These are phyloP conservation scores for Danio kyathit DNA, from an alignment of 2,797 vertebrate genomes.

Conservation along the genomic window DNA sequence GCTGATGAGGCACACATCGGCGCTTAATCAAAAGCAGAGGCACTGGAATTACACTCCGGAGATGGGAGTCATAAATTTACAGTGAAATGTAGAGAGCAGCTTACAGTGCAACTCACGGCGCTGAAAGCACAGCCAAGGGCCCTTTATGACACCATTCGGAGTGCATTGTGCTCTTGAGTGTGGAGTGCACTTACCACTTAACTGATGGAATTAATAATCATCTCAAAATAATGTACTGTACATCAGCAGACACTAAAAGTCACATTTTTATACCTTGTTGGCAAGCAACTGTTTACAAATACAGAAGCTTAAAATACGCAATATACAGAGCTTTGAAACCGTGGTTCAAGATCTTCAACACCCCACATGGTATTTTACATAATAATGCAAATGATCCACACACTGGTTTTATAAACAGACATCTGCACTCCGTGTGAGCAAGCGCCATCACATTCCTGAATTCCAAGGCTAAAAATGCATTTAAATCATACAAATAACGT, in stretches of 20 bases:
- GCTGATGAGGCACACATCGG: slow-evolving; percentile 57
- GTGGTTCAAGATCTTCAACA: slow-evolving; percentile 18
- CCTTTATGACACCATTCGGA: background rate
- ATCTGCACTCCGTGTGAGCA: slow-evolving; percentile 27
- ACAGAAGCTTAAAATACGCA: slow-evolving; percentile 4
- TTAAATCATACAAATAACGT: slow-evolving; percentile 33
- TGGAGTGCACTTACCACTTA: slow-evolving; percentile 19
- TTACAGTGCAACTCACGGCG: background rate
- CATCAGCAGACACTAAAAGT: slow-evolving; percentile 1
- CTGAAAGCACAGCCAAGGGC: slow-evolving; percentile 21
- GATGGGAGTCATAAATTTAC: slow-evolving; percentile 59
- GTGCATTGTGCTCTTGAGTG: background rate
- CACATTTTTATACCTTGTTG: slow-evolving; percentile 9
- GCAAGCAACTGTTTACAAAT: background rate
- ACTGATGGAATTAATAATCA: slow-evolving; percentile 19
- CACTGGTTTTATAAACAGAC: slow-evolving; percentile 41
- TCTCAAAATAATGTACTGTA: slow-evolving; percentile 1
- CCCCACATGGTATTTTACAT: slow-evolving; percentile 18
- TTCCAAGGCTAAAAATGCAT: background rate
- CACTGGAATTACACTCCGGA: slow-evolving; percentile 54
- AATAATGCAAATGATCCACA: slow-evolving; percentile 22
- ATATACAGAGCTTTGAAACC: slow-evolving; percentile 4
- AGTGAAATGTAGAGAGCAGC: slow-evolving; percentile 34
- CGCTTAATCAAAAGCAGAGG: slow-evolving; percentile 60
- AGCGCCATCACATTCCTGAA: slow-evolving; percentile 23